Evolutionary conservation across 53 echinoderm and acorn worm species (phyloP), one percentile per base, ranked within the genome.

Genomic region (Echinarachnius parma): DNA sequence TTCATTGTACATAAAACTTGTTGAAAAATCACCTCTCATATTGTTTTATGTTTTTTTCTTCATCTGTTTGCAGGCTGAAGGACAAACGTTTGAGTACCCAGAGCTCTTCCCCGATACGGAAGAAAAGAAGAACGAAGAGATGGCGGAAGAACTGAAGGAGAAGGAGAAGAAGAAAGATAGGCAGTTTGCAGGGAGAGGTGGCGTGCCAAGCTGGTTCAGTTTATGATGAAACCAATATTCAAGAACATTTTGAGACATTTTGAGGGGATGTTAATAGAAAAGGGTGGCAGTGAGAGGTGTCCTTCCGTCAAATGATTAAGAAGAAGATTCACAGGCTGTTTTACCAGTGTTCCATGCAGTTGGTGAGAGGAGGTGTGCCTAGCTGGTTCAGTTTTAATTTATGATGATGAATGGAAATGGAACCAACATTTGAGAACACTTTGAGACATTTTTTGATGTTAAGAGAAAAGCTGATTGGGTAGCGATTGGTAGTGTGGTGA

Each of bases 41-140:
- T 39, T 39, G 7, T 39, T 39, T 7, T 7, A 13, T 7, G 7
- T 39, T 39, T 39, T 39, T 39, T 39, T 39, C 13, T 39, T 39
- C 42, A 39, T 39, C 7, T 9, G 7, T 9, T 39, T 39, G 23
- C 74, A 93, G 93, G 82, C 32, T 3, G 83, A 82, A 15, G 86
- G 81, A 4, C 79, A 86, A 44, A 93, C 93, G 0, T 93, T 93
- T 72, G 64, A 81, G 61, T 93, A 86, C 50, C 93, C 93, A 11
- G 93, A 89, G 26, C 48, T 87, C 2, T 87, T 60, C 54, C 77
- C 79, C 32, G 72, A 72, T 4, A 77, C 70, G 25, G 61, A 69
- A 31, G 72, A 83, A 42, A 74, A 79, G 16, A 74, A 74, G 34
- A 74, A 80, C 15, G 86, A 86, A 23, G 54, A 75, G 21, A 71